Evolutionary conservation across 2,113 vertebrate species (phyloP).

Genomic region (Calypte anna): DNA sequence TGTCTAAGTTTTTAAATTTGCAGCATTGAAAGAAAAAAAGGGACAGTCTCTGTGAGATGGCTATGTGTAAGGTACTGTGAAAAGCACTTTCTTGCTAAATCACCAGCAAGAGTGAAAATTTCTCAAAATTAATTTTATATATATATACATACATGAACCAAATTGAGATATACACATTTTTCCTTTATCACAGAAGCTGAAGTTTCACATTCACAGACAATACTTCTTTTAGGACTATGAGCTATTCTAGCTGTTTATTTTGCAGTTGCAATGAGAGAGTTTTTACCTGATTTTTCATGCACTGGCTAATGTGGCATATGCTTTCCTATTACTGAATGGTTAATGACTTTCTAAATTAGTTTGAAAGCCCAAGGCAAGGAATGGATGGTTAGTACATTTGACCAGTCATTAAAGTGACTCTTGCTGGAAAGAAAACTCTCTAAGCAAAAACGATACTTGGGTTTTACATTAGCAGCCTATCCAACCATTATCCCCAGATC

Average conservation of each 20-base stretch:
- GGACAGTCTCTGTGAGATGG: background rate
- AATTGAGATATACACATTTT: background rate
- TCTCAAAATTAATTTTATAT: background rate
- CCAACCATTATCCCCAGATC: conserved; percentile 26
- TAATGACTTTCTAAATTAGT: conserved; percentile 72
- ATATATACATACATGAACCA: background rate
- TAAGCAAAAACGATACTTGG: conserved; percentile 42
- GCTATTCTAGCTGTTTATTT: background rate
- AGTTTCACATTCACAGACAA: background rate
- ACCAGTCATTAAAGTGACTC: conserved; percentile 68
- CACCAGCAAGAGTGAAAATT: conserved; percentile 8
- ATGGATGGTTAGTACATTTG: conserved; percentile 48
- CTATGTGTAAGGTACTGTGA: background rate
- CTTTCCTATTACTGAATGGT: conserved; percentile 42
- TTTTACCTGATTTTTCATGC: conserved; percentile 55
- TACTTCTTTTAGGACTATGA: background rate
- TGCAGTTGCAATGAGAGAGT: background rate
- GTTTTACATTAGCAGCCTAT: conserved; percentile 35
- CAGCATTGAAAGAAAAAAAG: background rate
- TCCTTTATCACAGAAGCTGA: background rate
- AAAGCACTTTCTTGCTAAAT: conserved; percentile 30
- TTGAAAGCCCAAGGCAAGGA: conserved; percentile 67
- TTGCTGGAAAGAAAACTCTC: conserved; percentile 53
- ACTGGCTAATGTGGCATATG: background rate
- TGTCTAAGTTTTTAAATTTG: background rate